phyloP scores from a whole-genome alignment of 2,113 vertebrate genomes.

The Bujurquina vittata region DNA sequence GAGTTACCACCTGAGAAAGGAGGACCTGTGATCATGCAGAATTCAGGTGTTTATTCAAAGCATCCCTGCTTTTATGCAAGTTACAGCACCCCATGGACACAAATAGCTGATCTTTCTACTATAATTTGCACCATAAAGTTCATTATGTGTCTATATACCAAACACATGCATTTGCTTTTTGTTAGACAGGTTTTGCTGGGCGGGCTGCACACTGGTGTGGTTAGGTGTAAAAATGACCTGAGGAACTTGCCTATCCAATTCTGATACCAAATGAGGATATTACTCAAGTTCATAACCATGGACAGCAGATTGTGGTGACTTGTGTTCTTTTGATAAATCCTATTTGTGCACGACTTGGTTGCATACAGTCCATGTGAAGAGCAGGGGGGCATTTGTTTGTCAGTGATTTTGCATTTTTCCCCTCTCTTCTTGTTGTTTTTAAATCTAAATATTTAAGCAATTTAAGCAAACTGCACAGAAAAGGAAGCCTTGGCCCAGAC shows the following conservation, averaged over 20 bases:
- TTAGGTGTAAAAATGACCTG: slow-evolving; percentile 8
- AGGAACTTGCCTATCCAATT: neutral
- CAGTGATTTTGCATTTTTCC: neutral
- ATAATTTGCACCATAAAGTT: neutral
- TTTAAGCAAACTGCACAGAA: neutral
- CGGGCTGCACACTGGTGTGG: neutral
- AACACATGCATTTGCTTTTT: neutral
- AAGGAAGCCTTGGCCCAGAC: neutral
- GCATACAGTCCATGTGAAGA: neutral
- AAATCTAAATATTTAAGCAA: neutral
- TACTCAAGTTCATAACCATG: neutral
- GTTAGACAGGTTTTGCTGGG: neutral
- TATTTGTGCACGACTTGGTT: neutral
- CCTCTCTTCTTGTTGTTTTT: neutral
- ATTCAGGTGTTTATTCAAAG: neutral
- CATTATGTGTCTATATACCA: neutral
- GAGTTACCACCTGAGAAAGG: neutral
- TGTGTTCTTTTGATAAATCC: neutral
- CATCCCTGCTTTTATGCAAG: neutral
- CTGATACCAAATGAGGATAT: neutral
- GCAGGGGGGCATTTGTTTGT: neutral
- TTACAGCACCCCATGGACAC: neutral
- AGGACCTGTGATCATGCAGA: neutral
- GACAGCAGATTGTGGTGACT: neutral
- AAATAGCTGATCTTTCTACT: neutral